Base-by-base conservation (phyloP, 2,113 vertebrate species). In the Nematolebias whitei region DNA sequence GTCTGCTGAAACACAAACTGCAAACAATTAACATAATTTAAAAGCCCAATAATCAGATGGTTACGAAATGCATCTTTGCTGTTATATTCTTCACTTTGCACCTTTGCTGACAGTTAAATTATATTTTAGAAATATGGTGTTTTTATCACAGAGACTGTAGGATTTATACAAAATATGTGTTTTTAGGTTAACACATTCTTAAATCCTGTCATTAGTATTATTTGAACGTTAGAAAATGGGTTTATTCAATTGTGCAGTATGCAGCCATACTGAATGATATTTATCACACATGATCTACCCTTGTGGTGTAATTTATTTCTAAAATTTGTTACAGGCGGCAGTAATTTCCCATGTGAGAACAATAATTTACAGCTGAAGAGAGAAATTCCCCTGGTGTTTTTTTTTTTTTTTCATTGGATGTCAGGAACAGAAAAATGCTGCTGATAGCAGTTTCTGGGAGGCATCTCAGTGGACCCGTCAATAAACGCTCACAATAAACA, bases 391-490 rank as follows among this genome's bases (percentile, higher is more conserved):
- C 5, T 56, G n/a, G 20, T 49, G 52, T 56, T 49, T 58, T 23
- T 48, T 13, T 54, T 56, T 49, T 58, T 23, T 48, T 13, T 54
- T 40, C 49, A 45, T 45, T 57, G 49, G 26, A 8, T 68, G 44
- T 74, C 39, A 62, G 51, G 47, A 71, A 76, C 71, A 63, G 43
- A 45, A 64, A 57, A 79, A 43, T 82, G 86, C 80, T 85, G 68
- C 9, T 40, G 59, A 20, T 7, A 38, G 77, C 78, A 71, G 50
- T 82, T 85, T 87, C 24, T 49, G 48, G 49, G 45, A 24, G 58
- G 41, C 16, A 32, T 77, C 67, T 66, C 55, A 3, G 26, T 48
- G 69, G 49, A 75, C 47, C 52, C 49, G 52, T 71, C 79, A 73
- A 62, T 85, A 62, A 75, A 70, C 14, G 10, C 73, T 50, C 63